Evolutionary conservation across 2,888 invertebrate genomes (phyloP).

Genomic region (Amblyjoppa proteus): DNA sequence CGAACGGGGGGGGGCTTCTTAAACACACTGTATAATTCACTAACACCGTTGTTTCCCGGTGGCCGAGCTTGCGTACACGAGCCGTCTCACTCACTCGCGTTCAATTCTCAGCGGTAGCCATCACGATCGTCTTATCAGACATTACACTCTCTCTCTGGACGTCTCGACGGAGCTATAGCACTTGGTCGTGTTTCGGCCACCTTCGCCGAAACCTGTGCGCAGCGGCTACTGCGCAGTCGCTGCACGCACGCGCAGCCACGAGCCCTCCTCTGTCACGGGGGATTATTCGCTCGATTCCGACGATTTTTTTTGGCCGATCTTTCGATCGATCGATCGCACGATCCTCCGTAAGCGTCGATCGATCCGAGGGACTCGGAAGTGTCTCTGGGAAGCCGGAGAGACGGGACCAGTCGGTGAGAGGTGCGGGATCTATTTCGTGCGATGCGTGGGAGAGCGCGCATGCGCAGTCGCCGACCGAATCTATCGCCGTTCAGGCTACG

Average conservation of each 20-base stretch:
- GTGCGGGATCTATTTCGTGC: slow-evolving; percentile 19
- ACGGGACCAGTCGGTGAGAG: not conserved
- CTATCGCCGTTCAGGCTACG: slow-evolving; percentile 52
- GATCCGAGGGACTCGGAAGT: not conserved
- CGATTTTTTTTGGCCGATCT: not conserved
- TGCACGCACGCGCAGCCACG: slow-evolving; percentile 46
- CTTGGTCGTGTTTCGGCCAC: slow-evolving; percentile 69
- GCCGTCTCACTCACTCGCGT: slow-evolving; percentile 54
- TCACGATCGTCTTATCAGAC: slow-evolving; percentile 80
- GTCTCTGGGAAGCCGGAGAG: not conserved
- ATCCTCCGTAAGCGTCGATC: not conserved
- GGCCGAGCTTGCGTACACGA: slow-evolving; percentile 3
- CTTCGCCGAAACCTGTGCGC: slow-evolving; percentile 71
- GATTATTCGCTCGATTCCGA: not conserved
- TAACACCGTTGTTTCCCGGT: slow-evolving; percentile 13
- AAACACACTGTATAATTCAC: slow-evolving; percentile 22
- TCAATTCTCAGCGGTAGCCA: slow-evolving; percentile 75
- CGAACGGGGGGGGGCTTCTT: not conserved
- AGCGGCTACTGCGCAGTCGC: slow-evolving; percentile 67
- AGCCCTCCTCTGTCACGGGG: not conserved
- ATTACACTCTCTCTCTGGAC: slow-evolving; percentile 75
- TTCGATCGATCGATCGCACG: not conserved
- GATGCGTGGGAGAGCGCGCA: slow-evolving; percentile 42
- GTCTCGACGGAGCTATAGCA: slow-evolving; percentile 66
- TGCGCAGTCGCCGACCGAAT: slow-evolving; percentile 34